Evolutionary conservation across 2,113 vertebrate genomes (phyloP), one percentile per base, ranked within the genome.

Genomic region (Ahaetulla prasina): DNA sequence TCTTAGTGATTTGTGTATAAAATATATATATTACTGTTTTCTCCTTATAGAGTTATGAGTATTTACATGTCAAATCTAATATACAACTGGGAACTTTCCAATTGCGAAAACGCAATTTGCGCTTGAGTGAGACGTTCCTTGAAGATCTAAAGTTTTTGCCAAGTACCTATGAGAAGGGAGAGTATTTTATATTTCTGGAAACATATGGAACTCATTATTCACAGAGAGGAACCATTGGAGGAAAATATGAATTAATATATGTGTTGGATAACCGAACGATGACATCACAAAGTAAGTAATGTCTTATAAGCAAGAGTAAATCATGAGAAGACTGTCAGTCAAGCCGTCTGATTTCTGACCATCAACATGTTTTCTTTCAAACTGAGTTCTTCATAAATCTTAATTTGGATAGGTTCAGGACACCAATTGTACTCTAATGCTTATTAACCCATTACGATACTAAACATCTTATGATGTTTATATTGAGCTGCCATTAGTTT

Each of bases 191-290:
- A 92, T 98, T 99, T 96, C 92, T 99, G 91, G 98, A 99, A 96
- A 98, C 97, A 80, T 99, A 99, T 52, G 99, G 99, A 93, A 99
- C 99, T 20, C 99, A 99, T 95, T 99, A 98, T 94, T 98, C 98
- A 0, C 96, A 88, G 85, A 98, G 98, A 90, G 99, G 98, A 88
- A 97, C 93, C 87, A 93, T 98, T 1, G 99, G 99, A 50, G 99
- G 99, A 60, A 95, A 98, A 96, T 99, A 99, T 3, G 98, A 99
- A 91, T 94, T 99, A 90, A 63, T 99, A 55, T 99, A 99, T 0
- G 96, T 99, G 86, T 96, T 99, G 91, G 97, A 99, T 96, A 97
- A 97, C 63, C 94, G 97, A 0, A n/a, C 89, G 89, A 97, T 98
- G 96, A 94, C 90, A 16, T 0, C 0, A 12, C 94, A 45, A 96